These are phyloP conservation scores for Agriopis leucophaearia DNA, from an alignment of 2,888 invertebrate genomes.

Conservation along the genomic window DNA sequence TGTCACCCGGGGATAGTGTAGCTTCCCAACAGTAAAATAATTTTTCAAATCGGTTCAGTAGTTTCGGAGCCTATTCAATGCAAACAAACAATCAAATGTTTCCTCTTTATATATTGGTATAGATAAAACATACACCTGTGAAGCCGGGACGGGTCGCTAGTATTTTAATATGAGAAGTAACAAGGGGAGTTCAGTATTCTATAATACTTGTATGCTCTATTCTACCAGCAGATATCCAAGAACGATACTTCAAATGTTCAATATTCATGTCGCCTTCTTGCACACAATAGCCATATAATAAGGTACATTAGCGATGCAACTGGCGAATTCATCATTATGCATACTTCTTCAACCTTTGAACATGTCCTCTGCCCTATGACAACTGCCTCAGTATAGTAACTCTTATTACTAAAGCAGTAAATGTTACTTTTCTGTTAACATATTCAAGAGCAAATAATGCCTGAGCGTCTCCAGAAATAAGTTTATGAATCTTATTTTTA, in stretches of 20 bases:
- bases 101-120: no score
- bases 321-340: constrained; percentile 70
- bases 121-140: no score
- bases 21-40: no score
- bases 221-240: background rate
- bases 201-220: no score
- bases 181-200: no score
- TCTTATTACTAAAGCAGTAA: constrained; percentile 30
- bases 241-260: constrained; percentile 44
- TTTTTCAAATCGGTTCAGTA: no score
- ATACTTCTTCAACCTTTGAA: constrained; percentile 63
- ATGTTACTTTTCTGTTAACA: constrained; percentile 6
- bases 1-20: no score
- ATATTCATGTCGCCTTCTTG: constrained; percentile 62
- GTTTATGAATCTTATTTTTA: constrained; percentile 27
- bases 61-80: no score
- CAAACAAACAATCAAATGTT: no score
- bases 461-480: background rate
- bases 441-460: background rate
- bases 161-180: no score
- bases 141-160: no score
- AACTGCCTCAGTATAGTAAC: constrained; percentile 31
- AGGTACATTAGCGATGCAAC: constrained; percentile 68
- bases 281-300: constrained; percentile 63
- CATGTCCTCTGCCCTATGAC: constrained; percentile 61